Conservation (phyloP, 1,140 invertebrate species). For the Bursaphelenchus mucronatus region DNA sequence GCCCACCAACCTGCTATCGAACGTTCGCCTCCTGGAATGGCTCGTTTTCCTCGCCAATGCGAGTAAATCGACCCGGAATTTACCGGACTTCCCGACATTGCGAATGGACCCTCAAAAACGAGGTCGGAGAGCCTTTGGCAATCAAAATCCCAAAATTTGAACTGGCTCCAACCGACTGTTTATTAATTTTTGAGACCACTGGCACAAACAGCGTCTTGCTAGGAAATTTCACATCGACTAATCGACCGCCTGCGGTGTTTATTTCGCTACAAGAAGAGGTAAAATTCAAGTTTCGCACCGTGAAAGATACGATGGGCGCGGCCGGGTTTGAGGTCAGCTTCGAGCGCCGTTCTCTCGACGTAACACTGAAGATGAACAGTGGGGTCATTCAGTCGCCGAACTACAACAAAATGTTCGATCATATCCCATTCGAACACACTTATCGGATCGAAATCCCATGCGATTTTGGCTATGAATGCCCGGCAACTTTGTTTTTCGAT, state of each 20-base stretch:
- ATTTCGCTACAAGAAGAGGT: slow-evolving; percentile 15
- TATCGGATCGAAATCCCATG: slow-evolving; percentile 28
- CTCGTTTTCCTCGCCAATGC: slow-evolving; percentile 24
- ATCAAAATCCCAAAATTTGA: slow-evolving; percentile 24
- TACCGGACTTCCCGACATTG: slow-evolving; percentile 22
- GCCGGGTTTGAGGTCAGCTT: slow-evolving; percentile 23
- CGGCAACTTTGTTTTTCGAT: slow-evolving; percentile 28
- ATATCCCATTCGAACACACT: slow-evolving; percentile 25
- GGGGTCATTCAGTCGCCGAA: slow-evolving; percentile 25
- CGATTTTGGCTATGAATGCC: background rate
- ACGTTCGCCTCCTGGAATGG: slow-evolving; percentile 34
- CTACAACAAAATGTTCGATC: slow-evolving; percentile 7
- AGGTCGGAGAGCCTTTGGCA: slow-evolving; percentile 19
- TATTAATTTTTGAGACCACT: slow-evolving; percentile 27
- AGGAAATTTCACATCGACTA: slow-evolving; percentile 14
- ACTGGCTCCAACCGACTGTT: slow-evolving; percentile 19
- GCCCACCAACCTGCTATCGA: slow-evolving; percentile 22
- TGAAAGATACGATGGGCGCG: slow-evolving; percentile 13
- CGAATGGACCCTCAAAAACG: slow-evolving; percentile 22
- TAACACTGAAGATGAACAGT: slow-evolving; percentile 7
- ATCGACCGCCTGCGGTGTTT: slow-evolving; percentile 20
- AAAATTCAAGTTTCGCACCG: slow-evolving; percentile 20
- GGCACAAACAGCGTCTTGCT: slow-evolving; percentile 1
- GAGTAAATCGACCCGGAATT: background rate
- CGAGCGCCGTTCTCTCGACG: slow-evolving; percentile 26